Evolutionary conservation across 2,113 vertebrate species (phyloP), one percentile per base, ranked within the genome.

Genomic region (Taurulus bubalis): DNA sequence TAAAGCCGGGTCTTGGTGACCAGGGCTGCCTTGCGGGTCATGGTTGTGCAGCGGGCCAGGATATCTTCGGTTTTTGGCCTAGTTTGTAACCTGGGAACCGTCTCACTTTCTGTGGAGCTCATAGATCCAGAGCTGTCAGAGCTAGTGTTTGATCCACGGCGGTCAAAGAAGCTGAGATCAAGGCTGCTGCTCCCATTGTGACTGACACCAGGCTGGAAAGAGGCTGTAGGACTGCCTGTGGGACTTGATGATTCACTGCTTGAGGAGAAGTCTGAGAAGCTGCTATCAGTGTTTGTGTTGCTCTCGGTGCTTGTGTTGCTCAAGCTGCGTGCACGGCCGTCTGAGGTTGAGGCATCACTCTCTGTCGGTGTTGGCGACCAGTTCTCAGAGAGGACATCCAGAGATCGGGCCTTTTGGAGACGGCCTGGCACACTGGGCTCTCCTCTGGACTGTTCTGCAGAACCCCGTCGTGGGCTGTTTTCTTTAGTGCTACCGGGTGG

Each of bases 11-110:
- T 56, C 79, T 93, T 85, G 49, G 86, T 87, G 51, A 85, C 86
- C 85, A 94, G 59, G 7, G 93, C 59, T 0, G 96, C 96, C 7
- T 95, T 95, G 40, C 94, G 94, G 0, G 98, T 99, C 77, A 96
- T 15, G 0, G 96, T 96, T 80, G 95, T 96, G 90, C 98, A 99
- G 40, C 89, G 93, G 62, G 87, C 93, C 53, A 96, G 94, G 86
- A 98, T 98, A 90, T 97, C 94, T 0, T 91, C 94, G 0, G 74
- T 38, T 0, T 83, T 92, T 15, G 97, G 98, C 2, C 96, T 94
- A 0, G 72, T 32, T 0, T 97, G 98, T 6, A 98, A 87, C 22
- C 16, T 79, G 42, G 42, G 42, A 24, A 65, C 0, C 0, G 70
- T 24, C 49, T 81, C 0, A 4, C 1, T 34, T 49, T 38, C 11